Evolutionary conservation across 2,888 invertebrate genomes (phyloP), one percentile per base, ranked within the genome.

Genomic region (Encarsia formosa): DNA sequence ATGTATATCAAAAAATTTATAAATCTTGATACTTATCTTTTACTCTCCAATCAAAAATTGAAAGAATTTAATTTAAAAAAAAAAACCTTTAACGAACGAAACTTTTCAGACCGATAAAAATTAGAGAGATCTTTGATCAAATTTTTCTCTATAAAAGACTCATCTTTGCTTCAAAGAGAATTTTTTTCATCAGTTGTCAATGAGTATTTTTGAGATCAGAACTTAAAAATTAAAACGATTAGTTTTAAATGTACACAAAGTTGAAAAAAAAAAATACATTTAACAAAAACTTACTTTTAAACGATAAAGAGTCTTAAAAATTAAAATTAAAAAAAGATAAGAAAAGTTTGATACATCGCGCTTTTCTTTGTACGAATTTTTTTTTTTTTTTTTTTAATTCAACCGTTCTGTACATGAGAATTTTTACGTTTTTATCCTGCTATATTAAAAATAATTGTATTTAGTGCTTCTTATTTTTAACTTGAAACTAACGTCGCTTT

Each of bases 371-470:
- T 45, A 54, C n/a, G n/a, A n/a, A n/a, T n/a, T n/a, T n/a, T n/a
- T n/a, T n/a, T n/a, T n/a, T n/a, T n/a, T n/a, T n/a, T n/a, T n/a
- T n/a, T n/a, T n/a, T n/a, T n/a, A n/a, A n/a, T n/a, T n/a, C n/a
- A n/a, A n/a, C n/a, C 40, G 26, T 53, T 24, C 23, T 47, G 29
- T 42, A 46, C 39, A 49, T 46, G 43, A 38, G 53, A 53, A 49
- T 59, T 38, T 43, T 55, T 59, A 54, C 57, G 52, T 59, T 56
- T 58, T 54, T 57, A 65, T 61, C 59, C 63, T 64, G 61, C 65
- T 67, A 64, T 63, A 64, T 69, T 64, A 70, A 71, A 70, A 70
- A 70, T 71, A 71, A 67, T 60, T 61, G 66, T 62, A 63, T 61
- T 64, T n/a, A n/a, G n/a, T n/a, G n/a, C n/a, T n/a, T n/a, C n/a